Base-by-base conservation (phyloP, 2,113 vertebrate genomes). In the Calypte anna region DNA sequence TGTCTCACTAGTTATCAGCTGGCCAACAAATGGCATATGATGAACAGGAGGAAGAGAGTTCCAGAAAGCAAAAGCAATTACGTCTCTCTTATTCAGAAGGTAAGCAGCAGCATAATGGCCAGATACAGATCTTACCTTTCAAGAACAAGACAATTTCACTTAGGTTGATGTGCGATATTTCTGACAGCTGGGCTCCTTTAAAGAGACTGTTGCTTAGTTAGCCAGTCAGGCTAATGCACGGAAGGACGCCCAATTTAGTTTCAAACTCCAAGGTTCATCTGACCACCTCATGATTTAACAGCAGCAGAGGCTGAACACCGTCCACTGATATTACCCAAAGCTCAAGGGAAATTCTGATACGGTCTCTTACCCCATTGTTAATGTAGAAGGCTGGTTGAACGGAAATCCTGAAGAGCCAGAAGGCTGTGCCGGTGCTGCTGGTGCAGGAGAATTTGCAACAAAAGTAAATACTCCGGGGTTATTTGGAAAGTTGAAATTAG, bases 381-480 rank as follows among this genome's bases (percentile, higher is more conserved):
- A 99, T 28, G 95, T 2, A 6, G 98, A 20, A 44, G 96, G 6
- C 95, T 98, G 98, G 91, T 50, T 87, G 90, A 99, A 99, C 4
- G 95, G 64, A 96, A 99, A 99, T 94, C 96, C 96, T 33, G 98
- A 96, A 28, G 98, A 91, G 64, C 97, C 96, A 22, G 98, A 96
- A 57, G 98, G 90, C 82, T 98, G 98, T 21, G 98, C 77, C 22
- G 98, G 76, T 14, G 98, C 95, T n/a, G 98, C 91, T 40, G 98
- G 89, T 25, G 97, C 95, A 38, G 95, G 48, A 50, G 96, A 7
- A 66, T 95, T 98, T 3, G 95, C 98, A 94, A 98, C 98, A 74
- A 99, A 99, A 28, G 98, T 98, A 96, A 99, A 99, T n/a, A 99
- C 98, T 83, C 97, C 95, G 53, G 94, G 98, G 80, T 18, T 98